Percentiles rank a stretch among this genome's conserved stretches.
Conservation (phyloP, 2,113 vertebrate genomes). For the Mustela lutreola region DNA sequence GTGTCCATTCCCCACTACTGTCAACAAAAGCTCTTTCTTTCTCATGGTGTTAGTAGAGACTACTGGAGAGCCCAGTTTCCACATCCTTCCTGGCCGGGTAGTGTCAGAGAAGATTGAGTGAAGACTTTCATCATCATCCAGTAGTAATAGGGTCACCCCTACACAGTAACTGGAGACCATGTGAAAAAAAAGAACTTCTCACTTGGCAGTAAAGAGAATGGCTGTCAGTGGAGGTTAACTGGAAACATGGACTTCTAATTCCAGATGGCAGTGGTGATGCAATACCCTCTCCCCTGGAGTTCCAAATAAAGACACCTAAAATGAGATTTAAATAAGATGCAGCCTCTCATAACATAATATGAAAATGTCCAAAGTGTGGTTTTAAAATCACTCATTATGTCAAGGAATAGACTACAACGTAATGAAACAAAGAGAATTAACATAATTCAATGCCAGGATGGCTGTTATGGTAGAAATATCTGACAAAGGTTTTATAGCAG, state of each 20-base stretch:
- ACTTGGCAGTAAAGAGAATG: neutral
- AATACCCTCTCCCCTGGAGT: too few relatives aligned
- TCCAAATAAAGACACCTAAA: neutral
- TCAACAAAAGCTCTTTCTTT: neutral
- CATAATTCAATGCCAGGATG: neutral
- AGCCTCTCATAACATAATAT: neutral
- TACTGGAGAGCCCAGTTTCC: neutral
- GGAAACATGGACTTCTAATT: neutral
- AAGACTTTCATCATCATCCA: neutral
- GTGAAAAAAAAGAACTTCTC: too few relatives aligned
- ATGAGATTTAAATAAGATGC: neutral
- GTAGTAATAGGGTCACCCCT: neutral
- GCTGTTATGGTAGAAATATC: neutral
- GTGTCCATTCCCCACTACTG: neutral
- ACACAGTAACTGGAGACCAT: neutral
- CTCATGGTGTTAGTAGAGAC: neutral
- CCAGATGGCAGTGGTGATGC: too few relatives aligned
- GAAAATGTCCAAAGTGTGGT: neutral
- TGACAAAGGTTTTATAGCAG: neutral
- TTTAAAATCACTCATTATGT: neutral
- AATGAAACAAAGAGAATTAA: neutral
- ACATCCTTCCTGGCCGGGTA: neutral
- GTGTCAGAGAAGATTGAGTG: neutral
- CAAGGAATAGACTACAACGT: neutral
- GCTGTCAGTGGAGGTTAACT: too few relatives aligned